Evolutionary conservation across 23 tunicate species (phyloP).

Genomic region (Styela clava): DNA sequence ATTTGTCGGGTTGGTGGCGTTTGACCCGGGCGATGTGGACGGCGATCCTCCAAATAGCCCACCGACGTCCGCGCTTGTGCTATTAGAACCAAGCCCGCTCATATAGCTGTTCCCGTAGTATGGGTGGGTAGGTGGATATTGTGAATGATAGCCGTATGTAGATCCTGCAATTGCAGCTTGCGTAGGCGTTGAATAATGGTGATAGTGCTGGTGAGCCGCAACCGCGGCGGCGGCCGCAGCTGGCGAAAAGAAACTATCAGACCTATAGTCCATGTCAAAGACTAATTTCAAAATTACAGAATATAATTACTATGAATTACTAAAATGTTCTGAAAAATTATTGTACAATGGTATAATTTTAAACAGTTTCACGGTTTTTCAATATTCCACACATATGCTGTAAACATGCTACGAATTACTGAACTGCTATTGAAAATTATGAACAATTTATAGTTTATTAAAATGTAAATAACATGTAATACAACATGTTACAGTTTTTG

Average conservation of each 20-base stretch:
- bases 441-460: too few species aligned
- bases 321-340: too few species aligned
- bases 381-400: too few species aligned
- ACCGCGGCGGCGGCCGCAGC: slow-evolving; percentile 91
- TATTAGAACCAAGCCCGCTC: slow-evolving; percentile 29
- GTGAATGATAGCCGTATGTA: slow-evolving; percentile 26
- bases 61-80: slow-evolving; percentile 36
- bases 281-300: neutral
- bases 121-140: slow-evolving; percentile 26
- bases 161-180: slow-evolving; percentile 24
- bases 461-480: too few species aligned
- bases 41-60: slow-evolving; percentile 63
- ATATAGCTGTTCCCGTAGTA: slow-evolving; percentile 41
- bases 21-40: slow-evolving; percentile 62
- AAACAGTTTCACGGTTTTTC: too few species aligned
- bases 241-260: slow-evolving; percentile 61
- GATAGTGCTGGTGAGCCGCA: slow-evolving; percentile 60
- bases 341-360: too few species aligned
- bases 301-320: too few species aligned
- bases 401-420: too few species aligned
- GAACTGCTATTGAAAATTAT: too few species aligned
- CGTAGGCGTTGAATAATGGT: slow-evolving; percentile 46
- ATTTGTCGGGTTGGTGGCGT: slow-evolving; percentile 48
- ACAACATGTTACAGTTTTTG: too few species aligned
- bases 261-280: slow-evolving; percentile 62